These are phyloP conservation scores for Stramonita haemastoma DNA, from an alignment of 2,888 invertebrate genomes.

Conservation along the genomic window DNA sequence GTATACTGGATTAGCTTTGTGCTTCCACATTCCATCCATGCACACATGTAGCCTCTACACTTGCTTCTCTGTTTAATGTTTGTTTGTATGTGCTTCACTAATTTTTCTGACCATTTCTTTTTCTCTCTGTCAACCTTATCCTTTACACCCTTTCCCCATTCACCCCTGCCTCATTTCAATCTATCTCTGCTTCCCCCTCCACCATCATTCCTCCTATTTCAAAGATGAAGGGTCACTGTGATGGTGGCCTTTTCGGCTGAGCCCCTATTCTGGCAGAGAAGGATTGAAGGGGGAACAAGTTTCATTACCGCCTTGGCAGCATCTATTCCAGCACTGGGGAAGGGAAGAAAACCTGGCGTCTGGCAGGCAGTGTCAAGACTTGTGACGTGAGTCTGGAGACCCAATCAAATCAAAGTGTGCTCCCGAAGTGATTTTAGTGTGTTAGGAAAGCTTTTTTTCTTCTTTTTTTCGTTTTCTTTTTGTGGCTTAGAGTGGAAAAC, in stretches of 20 bases:
- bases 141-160: too few relatives aligned
- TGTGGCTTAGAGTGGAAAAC: conserved; percentile 1
- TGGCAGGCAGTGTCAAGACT: conserved; percentile 29
- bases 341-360: conserved; percentile 12
- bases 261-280: conserved; percentile 12
- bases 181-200: background rate
- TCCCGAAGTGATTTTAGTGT: conserved; percentile 27
- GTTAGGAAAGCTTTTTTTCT: background rate
- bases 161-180: too few relatives aligned
- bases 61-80: too few relatives aligned
- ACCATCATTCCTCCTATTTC: conserved; percentile 8
- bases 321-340: conserved; percentile 24
- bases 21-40: too few relatives aligned
- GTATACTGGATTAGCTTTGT: too few relatives aligned
- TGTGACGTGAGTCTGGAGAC: conserved; percentile 33
- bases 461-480: too few relatives aligned
- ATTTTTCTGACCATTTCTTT: too few relatives aligned
- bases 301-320: conserved; percentile 30
- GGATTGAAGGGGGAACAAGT: conserved; percentile 34
- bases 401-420: conserved; percentile 19
- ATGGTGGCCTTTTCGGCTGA: conserved; percentile 26
- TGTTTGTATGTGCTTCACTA: too few relatives aligned
- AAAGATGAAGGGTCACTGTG: conserved; percentile 7
- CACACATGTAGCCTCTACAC: too few relatives aligned
- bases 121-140: too few relatives aligned